Conservation (phyloP, 1,140 invertebrate genomes). For the Lepidurus couesii region DNA sequence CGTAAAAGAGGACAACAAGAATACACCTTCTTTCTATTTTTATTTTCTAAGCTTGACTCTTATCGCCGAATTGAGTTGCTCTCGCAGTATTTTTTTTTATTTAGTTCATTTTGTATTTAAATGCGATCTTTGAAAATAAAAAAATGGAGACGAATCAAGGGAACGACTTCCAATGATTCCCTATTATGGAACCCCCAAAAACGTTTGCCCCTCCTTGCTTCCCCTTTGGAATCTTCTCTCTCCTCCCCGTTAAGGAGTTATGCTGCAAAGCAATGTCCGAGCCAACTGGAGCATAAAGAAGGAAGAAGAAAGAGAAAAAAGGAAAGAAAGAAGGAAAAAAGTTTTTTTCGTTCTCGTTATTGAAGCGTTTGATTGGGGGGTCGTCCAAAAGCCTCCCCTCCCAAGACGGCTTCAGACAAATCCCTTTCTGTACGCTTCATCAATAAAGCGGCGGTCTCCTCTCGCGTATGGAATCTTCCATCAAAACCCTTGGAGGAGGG, state of each 20-base stretch:
- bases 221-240: no score
- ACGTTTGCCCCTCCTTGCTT: no score
- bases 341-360: not conserved
- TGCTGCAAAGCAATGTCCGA: not conserved
- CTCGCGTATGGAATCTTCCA: not conserved
- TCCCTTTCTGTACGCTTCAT: conserved; percentile 18
- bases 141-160: no score
- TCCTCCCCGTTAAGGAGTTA: not conserved
- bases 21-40: no score
- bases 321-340: not conserved
- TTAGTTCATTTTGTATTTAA: no score
- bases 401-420: conserved; percentile 3
- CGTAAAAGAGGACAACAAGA: no score
- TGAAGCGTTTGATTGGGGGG: conserved; percentile 13
- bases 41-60: no score
- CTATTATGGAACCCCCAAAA: no score
- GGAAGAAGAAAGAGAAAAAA: not conserved
- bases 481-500: not conserved
- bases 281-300: not conserved
- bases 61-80: no score
- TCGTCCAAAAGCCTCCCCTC: not conserved
- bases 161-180: no score
- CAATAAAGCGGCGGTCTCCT: conserved; percentile 18
- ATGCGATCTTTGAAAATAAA: no score
- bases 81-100: no score